phyloP scores from a whole-genome alignment of 2,113 vertebrate genomes.

The Orycteropus afer region DNA sequence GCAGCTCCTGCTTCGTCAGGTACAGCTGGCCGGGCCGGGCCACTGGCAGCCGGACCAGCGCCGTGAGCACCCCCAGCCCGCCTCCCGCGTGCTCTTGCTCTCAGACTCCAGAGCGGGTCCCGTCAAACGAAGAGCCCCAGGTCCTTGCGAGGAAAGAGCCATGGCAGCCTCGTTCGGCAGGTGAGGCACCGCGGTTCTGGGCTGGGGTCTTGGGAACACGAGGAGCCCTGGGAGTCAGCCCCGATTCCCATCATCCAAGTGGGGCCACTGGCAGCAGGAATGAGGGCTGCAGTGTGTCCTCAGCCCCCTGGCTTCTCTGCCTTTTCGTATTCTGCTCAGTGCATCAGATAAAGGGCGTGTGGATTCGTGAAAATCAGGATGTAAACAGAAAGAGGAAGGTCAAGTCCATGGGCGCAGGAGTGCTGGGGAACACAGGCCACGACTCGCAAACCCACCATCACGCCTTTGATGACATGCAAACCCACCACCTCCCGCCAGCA shows the following conservation, averaged over 20 bases:
- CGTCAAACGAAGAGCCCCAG: no score
- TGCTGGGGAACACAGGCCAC: not conserved
- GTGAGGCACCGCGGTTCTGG: not conserved
- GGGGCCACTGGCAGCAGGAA: no score
- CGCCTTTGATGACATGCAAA: not conserved
- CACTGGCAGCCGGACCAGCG: not conserved
- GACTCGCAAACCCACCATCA: not conserved
- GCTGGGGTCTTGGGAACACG: not conserved
- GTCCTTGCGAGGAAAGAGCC: not conserved
- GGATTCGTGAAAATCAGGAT: not conserved
- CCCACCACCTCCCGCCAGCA: rapidly evolving
- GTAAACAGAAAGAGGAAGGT: not conserved
- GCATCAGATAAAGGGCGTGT: not conserved
- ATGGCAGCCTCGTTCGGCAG: not conserved
- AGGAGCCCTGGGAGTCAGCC: not conserved
- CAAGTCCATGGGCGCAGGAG: not conserved
- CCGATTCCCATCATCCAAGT: no score
- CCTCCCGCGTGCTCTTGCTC: not conserved
- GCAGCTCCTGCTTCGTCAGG: conserved; percentile 88
- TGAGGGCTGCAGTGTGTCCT: not conserved
- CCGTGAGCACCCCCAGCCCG: not conserved
- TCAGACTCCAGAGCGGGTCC: no score
- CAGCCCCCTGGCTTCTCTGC: not conserved
- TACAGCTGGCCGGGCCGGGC: conserved; percentile 85
- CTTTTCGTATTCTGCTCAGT: not conserved